phyloP scores from a whole-genome alignment of 2,797 vertebrate species.

The Odontamblyopus rebecca region DNA sequence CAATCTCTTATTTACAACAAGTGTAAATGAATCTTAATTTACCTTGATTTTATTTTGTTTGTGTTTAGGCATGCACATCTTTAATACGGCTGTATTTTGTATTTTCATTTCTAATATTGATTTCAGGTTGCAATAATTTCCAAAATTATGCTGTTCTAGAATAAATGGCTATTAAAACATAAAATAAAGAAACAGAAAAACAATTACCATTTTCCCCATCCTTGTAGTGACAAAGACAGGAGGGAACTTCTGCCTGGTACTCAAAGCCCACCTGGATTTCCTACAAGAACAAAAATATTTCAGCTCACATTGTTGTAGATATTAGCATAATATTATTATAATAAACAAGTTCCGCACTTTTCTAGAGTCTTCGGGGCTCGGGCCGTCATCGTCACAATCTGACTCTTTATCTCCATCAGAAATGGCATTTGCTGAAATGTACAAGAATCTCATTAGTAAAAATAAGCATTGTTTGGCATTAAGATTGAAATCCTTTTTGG shows the following conservation, averaged over 20 bases:
- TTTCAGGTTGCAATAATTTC: too few species aligned
- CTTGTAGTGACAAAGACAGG: conserved; percentile 82
- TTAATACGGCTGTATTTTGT: too few species aligned
- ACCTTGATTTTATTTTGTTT: too few species aligned
- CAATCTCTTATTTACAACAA: too few species aligned
- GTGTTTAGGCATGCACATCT: too few species aligned
- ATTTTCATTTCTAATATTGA: too few species aligned
- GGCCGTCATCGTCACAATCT: conserved; percentile 89
- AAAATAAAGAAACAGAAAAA: not conserved
- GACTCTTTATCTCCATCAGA: conserved; percentile 96
- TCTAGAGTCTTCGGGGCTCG: conserved; percentile 91
- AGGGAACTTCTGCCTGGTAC: conserved; percentile 95
- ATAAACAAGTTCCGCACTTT: conserved; percentile 77
- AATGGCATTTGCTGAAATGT: conserved; percentile 77
- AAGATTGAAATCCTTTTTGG: too few species aligned
- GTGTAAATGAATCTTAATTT: too few species aligned
- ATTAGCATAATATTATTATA: not conserved
- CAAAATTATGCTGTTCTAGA: too few species aligned
- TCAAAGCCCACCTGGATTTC: conserved; percentile 97
- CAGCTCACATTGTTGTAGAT: not conserved
- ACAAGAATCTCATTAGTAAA: not conserved
- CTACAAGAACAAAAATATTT: conserved; percentile 61
- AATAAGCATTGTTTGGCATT: too few species aligned
- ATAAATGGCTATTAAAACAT: too few species aligned
- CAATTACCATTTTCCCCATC: conserved; percentile 82